A percentile compares a stretch with the other conserved stretches of the same genome.
These are phyloP conservation scores for Gonatopus flavifemur DNA, from an alignment of 1,140 invertebrate genomes.

Conservation along the genomic window DNA sequence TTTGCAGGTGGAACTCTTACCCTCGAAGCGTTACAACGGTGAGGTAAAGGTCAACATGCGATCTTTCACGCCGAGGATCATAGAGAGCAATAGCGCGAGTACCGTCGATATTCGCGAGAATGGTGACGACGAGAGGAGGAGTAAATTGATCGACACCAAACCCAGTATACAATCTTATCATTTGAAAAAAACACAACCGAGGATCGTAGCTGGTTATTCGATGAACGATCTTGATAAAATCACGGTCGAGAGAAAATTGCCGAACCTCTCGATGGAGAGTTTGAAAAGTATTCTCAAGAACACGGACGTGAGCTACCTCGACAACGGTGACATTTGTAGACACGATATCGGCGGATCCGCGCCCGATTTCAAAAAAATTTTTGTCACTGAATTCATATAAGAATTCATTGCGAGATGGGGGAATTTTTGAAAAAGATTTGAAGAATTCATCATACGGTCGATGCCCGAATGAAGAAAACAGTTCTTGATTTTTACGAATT, in stretches of 20 bases:
- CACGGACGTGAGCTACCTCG: constrained; percentile 41
- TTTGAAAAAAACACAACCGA: constrained; percentile 39
- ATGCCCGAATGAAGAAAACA: too few relatives aligned
- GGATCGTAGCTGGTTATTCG: constrained; percentile 50
- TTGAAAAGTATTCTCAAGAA: constrained; percentile 43
- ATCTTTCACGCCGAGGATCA: constrained; percentile 49
- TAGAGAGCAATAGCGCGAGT: constrained; percentile 26
- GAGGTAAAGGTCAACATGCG: constrained; percentile 48
- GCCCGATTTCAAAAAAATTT: constrained; percentile 61
- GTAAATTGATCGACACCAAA: constrained; percentile 27
- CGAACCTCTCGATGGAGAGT: constrained; percentile 42
- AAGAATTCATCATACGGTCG: neutral
- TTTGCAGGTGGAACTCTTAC: constrained; percentile 40
- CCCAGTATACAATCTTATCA: constrained; percentile 45
- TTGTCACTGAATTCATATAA: constrained; percentile 60
- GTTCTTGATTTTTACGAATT: too few relatives aligned
- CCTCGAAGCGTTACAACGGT: constrained; percentile 30
- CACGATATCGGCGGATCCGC: constrained; percentile 56
- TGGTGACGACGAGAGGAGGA: constrained; percentile 9
- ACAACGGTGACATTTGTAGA: constrained; percentile 46
- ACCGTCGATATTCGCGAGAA: neutral
- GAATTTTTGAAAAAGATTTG: neutral
- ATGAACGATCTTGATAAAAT: constrained; percentile 57
- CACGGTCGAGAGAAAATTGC: constrained; percentile 14
- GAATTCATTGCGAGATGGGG: neutral